Evolutionary conservation across 2,888 invertebrate species (phyloP).

Genomic region (Acrocyrtus sp.): DNA sequence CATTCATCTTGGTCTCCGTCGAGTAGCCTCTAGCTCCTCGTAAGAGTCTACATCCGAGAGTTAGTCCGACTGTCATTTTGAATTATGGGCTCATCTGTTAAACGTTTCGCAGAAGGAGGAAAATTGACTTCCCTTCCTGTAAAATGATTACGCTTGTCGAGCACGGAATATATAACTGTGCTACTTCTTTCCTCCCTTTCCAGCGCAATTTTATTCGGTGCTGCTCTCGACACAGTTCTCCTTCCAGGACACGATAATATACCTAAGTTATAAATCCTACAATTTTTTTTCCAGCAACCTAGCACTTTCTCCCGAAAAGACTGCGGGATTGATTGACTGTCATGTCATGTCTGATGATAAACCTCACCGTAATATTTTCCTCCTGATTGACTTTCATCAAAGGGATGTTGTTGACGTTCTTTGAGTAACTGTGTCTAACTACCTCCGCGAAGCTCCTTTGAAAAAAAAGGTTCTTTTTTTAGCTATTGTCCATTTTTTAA

Average conservation of each 20-base stretch:
- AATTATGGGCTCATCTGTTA: constrained; percentile 19
- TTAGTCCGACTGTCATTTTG: constrained; percentile 17
- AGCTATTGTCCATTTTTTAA: constrained; percentile 17
- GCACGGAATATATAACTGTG: too few relatives aligned
- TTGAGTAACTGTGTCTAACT: constrained; percentile 15
- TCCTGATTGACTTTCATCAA: constrained; percentile 46
- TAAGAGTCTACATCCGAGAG: too few relatives aligned
- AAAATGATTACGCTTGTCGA: constrained; percentile 1
- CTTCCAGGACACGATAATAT: too few relatives aligned
- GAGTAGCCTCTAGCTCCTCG: too few relatives aligned
- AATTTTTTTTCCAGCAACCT: too few relatives aligned
- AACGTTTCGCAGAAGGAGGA: neutral
- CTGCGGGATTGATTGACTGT: constrained; percentile 46
- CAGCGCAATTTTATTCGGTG: too few relatives aligned
- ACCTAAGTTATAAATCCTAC: too few relatives aligned
- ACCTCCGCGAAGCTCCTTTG: neutral
- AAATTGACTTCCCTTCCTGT: constrained; percentile 1
- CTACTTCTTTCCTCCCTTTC: too few relatives aligned
- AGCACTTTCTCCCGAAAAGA: too few relatives aligned
- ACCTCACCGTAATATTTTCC: constrained; percentile 46
- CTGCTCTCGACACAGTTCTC: too few relatives aligned
- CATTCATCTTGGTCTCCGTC: too few relatives aligned
- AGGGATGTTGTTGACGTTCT: constrained; percentile 39
- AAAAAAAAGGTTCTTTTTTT: constrained; percentile 27
- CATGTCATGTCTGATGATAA: constrained; percentile 45